Base-by-base conservation (phyloP, 2,797 vertebrate genomes). In the Sarcoramphus papa region DNA sequence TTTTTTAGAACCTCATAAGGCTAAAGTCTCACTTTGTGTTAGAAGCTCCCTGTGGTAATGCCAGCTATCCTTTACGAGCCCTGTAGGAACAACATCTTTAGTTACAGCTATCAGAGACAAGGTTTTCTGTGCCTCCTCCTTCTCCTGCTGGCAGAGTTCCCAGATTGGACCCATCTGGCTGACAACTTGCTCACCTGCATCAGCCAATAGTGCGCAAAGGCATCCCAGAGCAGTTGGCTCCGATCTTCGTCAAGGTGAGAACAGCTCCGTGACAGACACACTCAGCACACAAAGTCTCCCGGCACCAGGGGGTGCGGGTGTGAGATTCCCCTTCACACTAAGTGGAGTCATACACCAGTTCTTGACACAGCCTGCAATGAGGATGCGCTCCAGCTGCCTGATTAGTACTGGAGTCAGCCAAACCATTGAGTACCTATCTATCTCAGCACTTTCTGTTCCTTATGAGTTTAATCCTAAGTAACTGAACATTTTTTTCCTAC, bases 111-210 rank as follows among this genome's bases (percentile, higher is more conserved):
- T 64, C 56, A 80, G 53, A 89, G 45, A 62, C 60, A 87, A 62
- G 33, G 22, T 57, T 14, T 59, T 68, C 51, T 74, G 43, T 91
- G 53, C 77, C 33, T 31, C 30, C 53, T 95, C n/a, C n/a, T 85
- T 18, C 72, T 75, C 27, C 50, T 69, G 17, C 84, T 95, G 95
- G 86, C 94, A 80, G 60, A n/a, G 14, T 68, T 97, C 84, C 88
- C 81, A 93, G 81, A 23, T 10, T 54, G 57, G 50, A 80, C 30
- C 41, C 17, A 3, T 72, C 85, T 95, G 74, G 63, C 68, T 91
- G n/a, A n/a, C 20, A 62, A 7, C 27, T 45, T 75, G 51, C 43
- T 78, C 51, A 57, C 84, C 90, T 77, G 68, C 5, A 1, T 74
- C 75, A 72, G 80, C 33, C 3, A 6, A 20, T n/a, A 57, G 40